Base-by-base conservation (phyloP, 2,888 invertebrate species). In the Hemistola chrysoprasaria region DNA sequence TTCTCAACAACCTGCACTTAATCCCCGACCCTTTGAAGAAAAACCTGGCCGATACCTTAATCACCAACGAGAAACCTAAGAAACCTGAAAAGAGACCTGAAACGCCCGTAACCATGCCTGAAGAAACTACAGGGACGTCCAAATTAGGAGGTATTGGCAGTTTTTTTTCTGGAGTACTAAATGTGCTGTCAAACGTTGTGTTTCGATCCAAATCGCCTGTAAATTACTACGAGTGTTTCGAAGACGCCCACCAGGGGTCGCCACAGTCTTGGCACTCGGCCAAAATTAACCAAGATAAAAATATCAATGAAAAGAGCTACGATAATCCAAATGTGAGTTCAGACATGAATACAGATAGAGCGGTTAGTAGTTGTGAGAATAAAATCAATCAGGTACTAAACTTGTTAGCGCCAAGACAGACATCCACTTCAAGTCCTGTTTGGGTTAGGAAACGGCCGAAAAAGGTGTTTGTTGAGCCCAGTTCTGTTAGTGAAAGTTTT, bases 1-100 rank as follows among this genome's bases (percentile, higher is more conserved):
- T 78, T 38, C 48, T 82, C 8, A 71, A 75, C 42, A 80, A 73
- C 36, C 50, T 84, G 1, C 78, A 78, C 46, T 47, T 76, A 1
- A 70, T 83, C 35, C 76, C 82, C 0, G 82, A 85, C 55, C 78
- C 82, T 1, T 44, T 87, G 36, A 75, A 73, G 58, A 86, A 84
- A 56, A 84, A 85, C 60, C 61, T 87, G 29, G 87, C 83, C 1
- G 87, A 87, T 38, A 70, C 78, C 0, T 62, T 83, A 6, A 71
- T 74, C 22, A 68, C 65, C 0, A 56, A 56, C 3, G 65, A 64
- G 28, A 40, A 22, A 1, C 36, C 47, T 9, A 37, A 39, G 21
- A 30, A 53, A 38, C 21, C 26, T 22, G 22, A 43, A 54, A 50
- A 40, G 16, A 16, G 4, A 16, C 16, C 2, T 2, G 16, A 16